phyloP scores from a whole-genome alignment of 2,888 invertebrate species.

The Diaphora mendica region DNA sequence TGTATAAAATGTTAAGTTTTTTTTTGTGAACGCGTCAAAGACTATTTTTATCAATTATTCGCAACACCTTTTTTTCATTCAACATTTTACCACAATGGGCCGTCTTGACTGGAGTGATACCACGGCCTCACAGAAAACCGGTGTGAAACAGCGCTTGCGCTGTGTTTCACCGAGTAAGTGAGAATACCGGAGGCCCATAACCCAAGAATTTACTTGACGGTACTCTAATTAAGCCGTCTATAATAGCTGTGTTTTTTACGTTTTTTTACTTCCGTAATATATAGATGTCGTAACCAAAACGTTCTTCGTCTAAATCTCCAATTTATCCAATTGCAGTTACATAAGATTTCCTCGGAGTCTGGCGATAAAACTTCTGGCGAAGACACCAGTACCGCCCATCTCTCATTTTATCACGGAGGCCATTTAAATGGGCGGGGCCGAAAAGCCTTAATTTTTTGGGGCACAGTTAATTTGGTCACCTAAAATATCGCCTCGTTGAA shows the following conservation, averaged over 20 bases:
- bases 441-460: conserved; percentile 57
- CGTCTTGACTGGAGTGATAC: too few species aligned
- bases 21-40: too few species aligned
- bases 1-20: too few species aligned
- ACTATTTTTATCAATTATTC: too few species aligned
- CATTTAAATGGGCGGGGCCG: conserved; percentile 56
- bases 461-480: conserved; percentile 49
- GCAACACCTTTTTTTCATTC: too few species aligned
- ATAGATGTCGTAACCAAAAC: not conserved
- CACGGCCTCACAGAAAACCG: too few species aligned
- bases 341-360: conserved; percentile 46
- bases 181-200: too few species aligned
- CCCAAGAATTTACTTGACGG: too few species aligned
- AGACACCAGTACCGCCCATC: conserved; percentile 69
- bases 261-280: not conserved
- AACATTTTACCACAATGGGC: too few species aligned
- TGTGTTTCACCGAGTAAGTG: too few species aligned
- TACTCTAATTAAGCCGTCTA: not conserved
- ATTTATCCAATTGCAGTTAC: conserved; percentile 38
- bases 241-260: not conserved
- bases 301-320: conserved; percentile 6
- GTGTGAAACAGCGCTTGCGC: too few species aligned
- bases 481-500: conserved; percentile 30
- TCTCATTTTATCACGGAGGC: conserved; percentile 67
- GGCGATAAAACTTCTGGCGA: conserved; percentile 71